Evolutionary conservation across 2,797 vertebrate genomes (phyloP).

Genomic region (Gymnothorax reevesii): DNA sequence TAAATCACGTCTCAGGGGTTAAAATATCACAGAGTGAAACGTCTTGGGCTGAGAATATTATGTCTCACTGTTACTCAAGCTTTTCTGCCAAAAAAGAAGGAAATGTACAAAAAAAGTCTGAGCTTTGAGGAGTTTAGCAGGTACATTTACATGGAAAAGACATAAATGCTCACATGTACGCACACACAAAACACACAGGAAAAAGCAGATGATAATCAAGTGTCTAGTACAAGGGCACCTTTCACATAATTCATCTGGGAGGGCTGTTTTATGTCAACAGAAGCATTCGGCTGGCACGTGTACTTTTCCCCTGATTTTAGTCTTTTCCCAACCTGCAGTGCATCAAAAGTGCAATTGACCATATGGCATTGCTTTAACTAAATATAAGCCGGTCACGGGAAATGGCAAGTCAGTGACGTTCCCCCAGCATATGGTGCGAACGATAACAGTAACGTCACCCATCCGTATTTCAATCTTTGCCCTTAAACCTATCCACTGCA

Average conservation of each 20-base stretch:
- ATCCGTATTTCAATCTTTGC: conserved; percentile 8
- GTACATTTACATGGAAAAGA: neutral
- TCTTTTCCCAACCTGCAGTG: conserved; percentile 12
- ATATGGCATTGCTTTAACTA: conserved; percentile 33
- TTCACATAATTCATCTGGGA: neutral
- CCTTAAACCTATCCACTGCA: conserved; percentile 21
- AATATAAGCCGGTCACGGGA: conserved; percentile 24
- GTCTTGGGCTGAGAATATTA: neutral
- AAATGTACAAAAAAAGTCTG: neutral
- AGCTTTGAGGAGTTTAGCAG: neutral
- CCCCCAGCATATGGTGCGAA: conserved; percentile 26
- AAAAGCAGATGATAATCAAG: neutral
- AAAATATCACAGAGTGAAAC: neutral
- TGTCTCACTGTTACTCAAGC: neutral
- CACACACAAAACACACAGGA: no score
- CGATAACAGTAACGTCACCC: conserved; percentile 29
- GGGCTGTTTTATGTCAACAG: neutral
- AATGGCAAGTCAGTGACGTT: conserved; percentile 21
- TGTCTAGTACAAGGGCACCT: neutral
- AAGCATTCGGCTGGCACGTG: conserved; percentile 16
- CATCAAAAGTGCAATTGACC: conserved; percentile 29
- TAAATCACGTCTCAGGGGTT: neutral
- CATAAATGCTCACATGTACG: neutral
- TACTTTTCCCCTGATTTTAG: conserved; percentile 8
- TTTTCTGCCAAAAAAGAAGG: neutral